These are phyloP conservation scores for Knipowitschia caucasica DNA, from an alignment of 2,797 vertebrate species.

Conservation along the genomic window DNA sequence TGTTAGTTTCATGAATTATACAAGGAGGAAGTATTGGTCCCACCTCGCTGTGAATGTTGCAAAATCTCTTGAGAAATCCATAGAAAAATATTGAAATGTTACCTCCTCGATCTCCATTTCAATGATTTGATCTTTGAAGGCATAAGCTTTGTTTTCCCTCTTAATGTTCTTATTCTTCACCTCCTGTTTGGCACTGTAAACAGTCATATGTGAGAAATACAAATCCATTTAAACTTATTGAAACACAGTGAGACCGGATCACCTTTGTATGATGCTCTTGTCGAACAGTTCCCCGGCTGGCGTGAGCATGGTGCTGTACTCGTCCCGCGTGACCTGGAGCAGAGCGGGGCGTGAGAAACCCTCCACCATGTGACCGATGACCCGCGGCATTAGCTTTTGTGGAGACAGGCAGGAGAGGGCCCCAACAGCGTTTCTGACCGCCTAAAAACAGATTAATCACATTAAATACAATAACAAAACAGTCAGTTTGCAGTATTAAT, in stretches of 20 bases:
- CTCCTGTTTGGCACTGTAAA: slow-evolving; percentile 91
- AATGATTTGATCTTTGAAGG: slow-evolving; percentile 98
- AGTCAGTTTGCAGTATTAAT: no score
- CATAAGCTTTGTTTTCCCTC: slow-evolving; percentile 96
- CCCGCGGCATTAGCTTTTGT: slow-evolving; percentile 81
- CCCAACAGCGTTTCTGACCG: slow-evolving; percentile 86
- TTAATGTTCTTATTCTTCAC: slow-evolving; percentile 95
- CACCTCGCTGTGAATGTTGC: no score
- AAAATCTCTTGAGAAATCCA: no score
- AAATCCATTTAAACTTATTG: not conserved
- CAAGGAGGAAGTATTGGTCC: no score
- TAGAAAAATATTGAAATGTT: not conserved
- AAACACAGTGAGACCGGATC: slow-evolving; percentile 1
- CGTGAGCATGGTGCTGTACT: slow-evolving; percentile 90
- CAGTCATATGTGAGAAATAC: no score
- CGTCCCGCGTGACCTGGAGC: slow-evolving; percentile 85
- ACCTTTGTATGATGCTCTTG: slow-evolving; percentile 94
- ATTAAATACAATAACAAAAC: not conserved
- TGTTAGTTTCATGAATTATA: no score
- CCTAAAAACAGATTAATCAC: slow-evolving; percentile 63
- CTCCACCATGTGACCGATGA: slow-evolving; percentile 80
- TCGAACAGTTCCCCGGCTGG: slow-evolving; percentile 90
- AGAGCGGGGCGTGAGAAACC: slow-evolving; percentile 81
- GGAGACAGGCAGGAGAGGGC: slow-evolving; percentile 85
- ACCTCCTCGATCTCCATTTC: slow-evolving; percentile 97